Evolutionary conservation across 2,888 invertebrate genomes (phyloP).

Genomic region (Coelogynopora nodosa): DNA sequence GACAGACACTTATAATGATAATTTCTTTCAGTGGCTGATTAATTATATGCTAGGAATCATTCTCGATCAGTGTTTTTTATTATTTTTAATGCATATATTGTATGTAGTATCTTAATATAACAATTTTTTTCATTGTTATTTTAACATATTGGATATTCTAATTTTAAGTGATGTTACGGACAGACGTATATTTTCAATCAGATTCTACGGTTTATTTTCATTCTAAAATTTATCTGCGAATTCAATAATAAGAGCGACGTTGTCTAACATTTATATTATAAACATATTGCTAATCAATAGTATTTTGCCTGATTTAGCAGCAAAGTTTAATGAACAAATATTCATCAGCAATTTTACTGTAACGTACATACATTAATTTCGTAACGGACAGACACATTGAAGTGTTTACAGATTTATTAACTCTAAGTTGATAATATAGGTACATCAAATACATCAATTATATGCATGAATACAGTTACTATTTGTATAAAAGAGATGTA

Average conservation of each 20-base stretch:
- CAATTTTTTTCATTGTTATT: neutral
- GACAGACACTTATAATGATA: neutral
- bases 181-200: neutral
- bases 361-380: too few relatives aligned
- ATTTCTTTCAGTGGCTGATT: neutral
- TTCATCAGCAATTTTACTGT: neutral
- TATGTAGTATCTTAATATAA: neutral
- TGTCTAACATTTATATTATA: neutral
- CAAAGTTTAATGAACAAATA: neutral
- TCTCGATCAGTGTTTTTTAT: neutral
- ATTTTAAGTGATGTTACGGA: neutral
- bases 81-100: neutral
- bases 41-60: neutral
- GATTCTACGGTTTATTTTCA: neutral
- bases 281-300: neutral
- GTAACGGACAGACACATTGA: neutral
- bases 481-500: neutral
- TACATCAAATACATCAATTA: neutral
- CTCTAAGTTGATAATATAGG: neutral
- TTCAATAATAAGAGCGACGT: neutral
- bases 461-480: neutral
- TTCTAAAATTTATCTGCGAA: neutral
- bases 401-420: neutral
- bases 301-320: neutral
- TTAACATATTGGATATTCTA: neutral